These are phyloP conservation scores for Rhyacophila brunnea DNA, from an alignment of 1,140 invertebrate species.

Conservation along the genomic window DNA sequence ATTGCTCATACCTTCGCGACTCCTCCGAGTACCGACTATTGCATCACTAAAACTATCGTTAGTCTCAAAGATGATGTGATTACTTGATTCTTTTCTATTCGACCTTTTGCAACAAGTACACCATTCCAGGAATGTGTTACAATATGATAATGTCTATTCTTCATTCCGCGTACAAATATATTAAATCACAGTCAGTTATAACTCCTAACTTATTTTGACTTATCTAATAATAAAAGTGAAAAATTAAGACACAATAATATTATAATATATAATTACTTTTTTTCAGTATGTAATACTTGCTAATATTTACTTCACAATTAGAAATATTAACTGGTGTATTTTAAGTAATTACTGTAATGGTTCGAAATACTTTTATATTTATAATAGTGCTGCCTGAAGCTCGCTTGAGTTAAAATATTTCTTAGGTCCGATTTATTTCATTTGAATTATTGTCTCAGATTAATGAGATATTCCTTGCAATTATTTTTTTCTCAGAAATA, in stretches of 20 bases:
- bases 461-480: background rate
- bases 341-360: background rate
- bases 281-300: background rate
- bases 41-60: too few relatives aligned
- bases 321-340: too few relatives aligned
- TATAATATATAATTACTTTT: background rate
- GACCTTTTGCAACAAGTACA: background rate
- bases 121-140: background rate
- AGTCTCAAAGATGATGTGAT: too few relatives aligned
- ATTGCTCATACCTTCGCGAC: too few relatives aligned
- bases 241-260: background rate
- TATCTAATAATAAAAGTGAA: background rate
- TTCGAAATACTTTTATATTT: background rate
- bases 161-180: background rate
- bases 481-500: too few relatives aligned
- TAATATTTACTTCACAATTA: background rate
- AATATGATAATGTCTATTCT: background rate
- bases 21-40: too few relatives aligned
- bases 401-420: too few relatives aligned
- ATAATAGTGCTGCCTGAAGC: background rate
- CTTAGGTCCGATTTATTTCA: too few relatives aligned
- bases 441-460: too few relatives aligned
- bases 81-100: too few relatives aligned
- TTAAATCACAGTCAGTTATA: conserved; percentile 1
- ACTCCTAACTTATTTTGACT: background rate